Evolutionary conservation across 2,888 invertebrate species (phyloP).

Genomic region (Himalopsyche tibetana): DNA sequence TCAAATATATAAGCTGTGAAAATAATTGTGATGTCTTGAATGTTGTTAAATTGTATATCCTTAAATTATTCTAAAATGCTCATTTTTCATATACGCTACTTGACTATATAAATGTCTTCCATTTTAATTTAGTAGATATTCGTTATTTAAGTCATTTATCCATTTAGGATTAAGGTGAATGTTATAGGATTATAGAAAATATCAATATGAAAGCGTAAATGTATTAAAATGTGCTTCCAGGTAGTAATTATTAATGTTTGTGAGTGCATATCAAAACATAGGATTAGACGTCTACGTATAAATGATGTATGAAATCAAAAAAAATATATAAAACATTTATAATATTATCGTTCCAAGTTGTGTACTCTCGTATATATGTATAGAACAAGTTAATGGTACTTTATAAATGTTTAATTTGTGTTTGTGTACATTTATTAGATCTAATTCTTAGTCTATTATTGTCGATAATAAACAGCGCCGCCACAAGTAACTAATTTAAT

Average conservation of each 20-base stretch:
- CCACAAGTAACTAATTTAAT: too few species aligned
- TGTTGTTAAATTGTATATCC: background rate
- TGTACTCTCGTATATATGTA: slow-evolving; percentile 57
- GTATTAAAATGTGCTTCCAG: slow-evolving; percentile 62
- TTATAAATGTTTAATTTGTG: slow-evolving; percentile 39
- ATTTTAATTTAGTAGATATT: slow-evolving; percentile 45
- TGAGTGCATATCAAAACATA: slow-evolving; percentile 42
- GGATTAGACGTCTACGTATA: slow-evolving; percentile 51
- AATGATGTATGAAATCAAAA: slow-evolving; percentile 41
- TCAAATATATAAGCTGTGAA: background rate
- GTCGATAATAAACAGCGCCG: too few species aligned
- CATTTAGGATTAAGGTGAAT: slow-evolving; percentile 16
- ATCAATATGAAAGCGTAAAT: slow-evolving; percentile 50
- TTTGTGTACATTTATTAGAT: slow-evolving; percentile 40
- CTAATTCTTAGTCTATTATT: slow-evolving; percentile 1
- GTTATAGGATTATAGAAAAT: background rate
- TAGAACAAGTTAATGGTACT: slow-evolving; percentile 44
- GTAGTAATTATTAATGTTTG: slow-evolving; percentile 42
- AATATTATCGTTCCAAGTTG: slow-evolving; percentile 62
- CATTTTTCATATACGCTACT: slow-evolving; percentile 12
- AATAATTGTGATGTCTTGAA: slow-evolving; percentile 26
- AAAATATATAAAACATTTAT: slow-evolving; percentile 55
- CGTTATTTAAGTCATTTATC: slow-evolving; percentile 18
- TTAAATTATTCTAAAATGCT: slow-evolving; percentile 3
- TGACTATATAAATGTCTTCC: slow-evolving; percentile 53